Conservation (phyloP, 2,888 invertebrate genomes). For the Andrena chrysosceles region DNA sequence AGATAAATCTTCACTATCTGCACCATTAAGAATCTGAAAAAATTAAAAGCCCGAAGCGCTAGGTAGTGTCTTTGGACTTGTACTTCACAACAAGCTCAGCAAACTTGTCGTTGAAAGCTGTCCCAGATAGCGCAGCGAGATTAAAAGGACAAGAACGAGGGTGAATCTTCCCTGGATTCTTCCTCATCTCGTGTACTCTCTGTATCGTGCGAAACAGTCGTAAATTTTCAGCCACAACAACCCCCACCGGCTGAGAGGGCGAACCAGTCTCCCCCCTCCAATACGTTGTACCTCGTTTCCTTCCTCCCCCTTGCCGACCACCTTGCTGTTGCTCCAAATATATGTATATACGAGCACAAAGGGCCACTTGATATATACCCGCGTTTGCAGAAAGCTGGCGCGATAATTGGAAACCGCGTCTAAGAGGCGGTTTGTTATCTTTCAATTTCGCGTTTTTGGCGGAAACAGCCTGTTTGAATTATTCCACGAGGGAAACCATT, state of each 20-base stretch:
- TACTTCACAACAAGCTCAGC: too few relatives aligned
- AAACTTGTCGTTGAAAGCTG: too few relatives aligned
- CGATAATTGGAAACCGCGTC: conserved; percentile 49
- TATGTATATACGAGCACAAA: conserved; percentile 19
- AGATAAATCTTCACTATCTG: too few relatives aligned
- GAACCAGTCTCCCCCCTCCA: conserved; percentile 33
- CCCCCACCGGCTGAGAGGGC: conserved; percentile 22
- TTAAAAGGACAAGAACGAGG: too few relatives aligned
- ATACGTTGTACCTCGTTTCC: conserved; percentile 10
- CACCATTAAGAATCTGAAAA: too few relatives aligned
- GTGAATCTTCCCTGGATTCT: conserved; percentile 34
- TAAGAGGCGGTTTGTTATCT: conserved; percentile 65
- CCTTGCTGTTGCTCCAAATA: conserved; percentile 8
- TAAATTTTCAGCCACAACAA: conserved; percentile 58
- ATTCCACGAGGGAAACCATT: conserved; percentile 5
- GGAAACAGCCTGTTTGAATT: not conserved
- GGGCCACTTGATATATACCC: not conserved
- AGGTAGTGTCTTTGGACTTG: too few relatives aligned
- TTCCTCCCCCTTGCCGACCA: not conserved
- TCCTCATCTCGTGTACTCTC: not conserved
- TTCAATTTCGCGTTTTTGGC: conserved; percentile 64
- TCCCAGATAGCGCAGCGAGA: too few relatives aligned
- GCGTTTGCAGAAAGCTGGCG: not conserved
- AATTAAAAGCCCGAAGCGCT: too few relatives aligned
- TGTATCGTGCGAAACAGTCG: conserved; percentile 40